Conservation (phyloP, 2,888 invertebrate genomes). For the Quadriops clusia region DNA sequence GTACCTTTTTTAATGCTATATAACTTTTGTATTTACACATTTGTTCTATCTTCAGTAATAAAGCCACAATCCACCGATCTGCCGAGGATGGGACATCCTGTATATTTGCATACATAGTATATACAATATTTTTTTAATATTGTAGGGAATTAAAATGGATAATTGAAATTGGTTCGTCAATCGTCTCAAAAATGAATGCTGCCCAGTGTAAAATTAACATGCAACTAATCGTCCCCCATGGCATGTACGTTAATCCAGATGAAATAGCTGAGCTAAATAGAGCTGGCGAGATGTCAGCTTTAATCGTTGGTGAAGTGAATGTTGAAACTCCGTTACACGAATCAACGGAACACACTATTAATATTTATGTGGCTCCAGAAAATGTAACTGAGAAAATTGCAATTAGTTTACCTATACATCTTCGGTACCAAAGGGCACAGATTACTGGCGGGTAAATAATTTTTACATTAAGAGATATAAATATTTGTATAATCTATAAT, state of each 20-base stretch:
- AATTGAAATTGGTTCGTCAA: constrained; percentile 30
- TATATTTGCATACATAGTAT: too few species aligned
- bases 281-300: constrained; percentile 25
- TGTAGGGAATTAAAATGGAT: constrained; percentile 37
- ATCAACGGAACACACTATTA: constrained; percentile 29
- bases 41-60: too few species aligned
- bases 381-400: constrained; percentile 26
- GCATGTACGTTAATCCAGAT: constrained; percentile 37
- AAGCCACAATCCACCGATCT: too few species aligned
- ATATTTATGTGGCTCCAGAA: constrained; percentile 28
- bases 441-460: constrained; percentile 33
- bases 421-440: constrained; percentile 38
- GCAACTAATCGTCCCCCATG: constrained; percentile 29
- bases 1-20: too few species aligned
- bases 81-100: too few species aligned
- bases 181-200: constrained; percentile 18
- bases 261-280: constrained; percentile 34
- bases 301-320: constrained; percentile 32
- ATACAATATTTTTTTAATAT: constrained; percentile 14
- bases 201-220: constrained; percentile 29
- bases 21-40: too few species aligned
- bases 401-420: constrained; percentile 36
- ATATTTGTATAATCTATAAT: too few species aligned
- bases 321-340: constrained; percentile 35
- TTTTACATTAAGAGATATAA: constrained; percentile 4